Evolutionary conservation across 2,113 vertebrate species (phyloP), one percentile per base, ranked within the genome.

Genomic region (Pseudolaguvia tuberculata): DNA sequence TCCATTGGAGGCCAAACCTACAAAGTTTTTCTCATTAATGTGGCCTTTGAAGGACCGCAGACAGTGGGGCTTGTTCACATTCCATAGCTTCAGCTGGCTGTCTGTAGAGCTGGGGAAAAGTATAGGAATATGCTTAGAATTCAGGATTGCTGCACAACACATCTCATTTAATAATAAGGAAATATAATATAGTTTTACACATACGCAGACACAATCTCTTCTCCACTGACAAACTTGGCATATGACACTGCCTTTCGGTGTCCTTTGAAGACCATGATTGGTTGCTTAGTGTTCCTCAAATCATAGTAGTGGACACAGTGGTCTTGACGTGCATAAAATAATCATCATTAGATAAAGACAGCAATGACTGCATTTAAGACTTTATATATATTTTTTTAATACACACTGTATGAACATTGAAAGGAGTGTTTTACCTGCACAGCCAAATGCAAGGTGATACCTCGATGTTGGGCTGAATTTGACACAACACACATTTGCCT

Each of bases 271-370:
- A 99, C 96, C 96, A 99, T 99, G 87, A 99, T 97, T 6, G 96
- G 96, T 85, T 98, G 97, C 80, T 98, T 98, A 89, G 95, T 99
- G 94, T 99, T 98, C 83, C 96, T 93, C 63, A 99, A 94, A 85
- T 99, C 97, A 0, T 99, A 99, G 91, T 99, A 99, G 89, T 99
- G 95, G 80, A 99, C 97, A 90, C 97, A 99, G 92, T 98, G 97
- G 92, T 99, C 96, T 99, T 87, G 0, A 77, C 59, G 27, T 25
- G 42, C 2, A 67, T 2, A 57, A 74, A 59, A 47, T 31, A 7
- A 39, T 35, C 11, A 17, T 15, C 9, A 50, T 27, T 67, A 9
- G 27, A 25, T 47, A 4, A 63, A 65, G 39, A 25, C 39, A 2
- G 13, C 3, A 27, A 50, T 50, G 4, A 67, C 23, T 25, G 47